Evolutionary conservation across 1,140 invertebrate species (phyloP), one percentile per base, ranked within the genome.

Genomic region (Pseudomyrmex dendroicus): DNA sequence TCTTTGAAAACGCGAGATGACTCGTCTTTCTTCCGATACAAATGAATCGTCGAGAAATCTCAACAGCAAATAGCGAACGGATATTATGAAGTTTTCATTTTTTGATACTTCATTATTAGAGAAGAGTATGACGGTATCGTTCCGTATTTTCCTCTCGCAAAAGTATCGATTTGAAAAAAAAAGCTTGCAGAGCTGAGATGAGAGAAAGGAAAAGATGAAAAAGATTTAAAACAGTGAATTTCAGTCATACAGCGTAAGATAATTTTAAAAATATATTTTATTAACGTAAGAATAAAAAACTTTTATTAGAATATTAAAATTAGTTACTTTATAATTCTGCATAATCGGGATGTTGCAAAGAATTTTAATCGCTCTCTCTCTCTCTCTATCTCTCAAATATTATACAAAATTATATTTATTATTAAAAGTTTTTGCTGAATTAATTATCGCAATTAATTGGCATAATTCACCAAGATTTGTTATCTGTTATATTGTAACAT

Each of bases 381-480:
- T 10, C 22, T n/a, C 35, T 35, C 35, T 35, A 4, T 56, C 15
- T 13, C 44, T 67, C 46, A 8, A 46, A 67, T n/a, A 67, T 67
- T 67, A 12, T 44, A 44, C n/a, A 7, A 62, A 48, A 62, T 4
- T 13, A 46, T 4, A 61, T 13, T 9, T 46, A 72, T 35, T 66
- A 68, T 17, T 12, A 78, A 78, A 68, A 67, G 20, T 56, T 63
- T 63, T 17, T 44, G 9, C 5, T 57, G 52, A 68, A 78, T 78
- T 68, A 78, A 68, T 78, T 78, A 68, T 15, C 15, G 12, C 22
- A 59, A 59, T 46, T 78, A 64, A 64, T 64, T 64, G 68, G 57
- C 10, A 59, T 78, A 78, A 78, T 57, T 78, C 76, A 56, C 10
- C 57, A 35, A 78, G 52, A 78, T 68, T 68, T 70, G 54, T 78